Percentiles rank a stretch among this genome's conserved stretches.
phyloP scores from a whole-genome alignment of 1,140 invertebrate genomes.

The Pseudobourletiella spinata region DNA sequence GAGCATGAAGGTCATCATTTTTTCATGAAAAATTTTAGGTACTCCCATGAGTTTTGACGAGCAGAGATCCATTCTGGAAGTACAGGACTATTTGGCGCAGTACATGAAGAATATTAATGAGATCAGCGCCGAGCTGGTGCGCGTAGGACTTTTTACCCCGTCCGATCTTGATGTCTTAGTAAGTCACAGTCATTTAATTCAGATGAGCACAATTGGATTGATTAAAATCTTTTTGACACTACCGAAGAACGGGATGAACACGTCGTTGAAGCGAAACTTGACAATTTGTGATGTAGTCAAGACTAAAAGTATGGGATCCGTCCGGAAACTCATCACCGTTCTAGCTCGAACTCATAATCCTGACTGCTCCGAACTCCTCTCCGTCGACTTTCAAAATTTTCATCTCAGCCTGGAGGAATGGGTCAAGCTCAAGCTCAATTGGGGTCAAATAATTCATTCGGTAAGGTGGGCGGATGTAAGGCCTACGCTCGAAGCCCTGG shows the following conservation, averaged over 20 bases:
- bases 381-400: conserved; percentile 1
- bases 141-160: neutral
- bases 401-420: conserved; percentile 6
- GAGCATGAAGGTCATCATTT: too few relatives aligned
- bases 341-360: conserved; percentile 5
- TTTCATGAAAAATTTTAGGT: neutral
- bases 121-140: neutral
- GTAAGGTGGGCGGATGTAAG: neutral
- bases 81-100: conserved; percentile 9
- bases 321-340: neutral
- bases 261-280: neutral
- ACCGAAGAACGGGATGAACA: neutral
- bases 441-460: neutral
- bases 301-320: conserved; percentile 2
- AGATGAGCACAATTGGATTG: neutral
- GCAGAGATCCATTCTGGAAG: neutral
- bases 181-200: neutral
- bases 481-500: neutral
- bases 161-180: conserved; percentile 4
- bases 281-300: neutral
- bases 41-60: conserved; percentile 13
- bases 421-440: conserved; percentile 6
- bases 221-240: neutral
- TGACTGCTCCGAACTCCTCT: conserved; percentile 10
- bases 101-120: neutral